These are phyloP conservation scores for Eupithecia vulgata DNA, from an alignment of 2,888 invertebrate species.

Conservation along the genomic window DNA sequence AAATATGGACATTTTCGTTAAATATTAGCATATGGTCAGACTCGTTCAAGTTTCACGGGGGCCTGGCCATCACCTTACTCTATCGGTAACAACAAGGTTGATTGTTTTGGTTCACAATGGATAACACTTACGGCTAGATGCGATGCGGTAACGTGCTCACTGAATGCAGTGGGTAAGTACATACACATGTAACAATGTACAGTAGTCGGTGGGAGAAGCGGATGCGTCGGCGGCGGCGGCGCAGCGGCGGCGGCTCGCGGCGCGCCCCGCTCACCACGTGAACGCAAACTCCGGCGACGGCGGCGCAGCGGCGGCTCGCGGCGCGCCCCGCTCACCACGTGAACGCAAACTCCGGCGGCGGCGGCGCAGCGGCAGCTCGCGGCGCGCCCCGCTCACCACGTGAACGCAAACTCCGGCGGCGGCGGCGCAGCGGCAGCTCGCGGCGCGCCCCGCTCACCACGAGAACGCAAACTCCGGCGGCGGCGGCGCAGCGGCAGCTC, in stretches of 20 bases:
- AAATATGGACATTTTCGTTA: neutral
- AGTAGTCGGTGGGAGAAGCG: conserved; percentile 22
- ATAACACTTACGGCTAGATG: conserved; percentile 40
- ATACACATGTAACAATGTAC: conserved; percentile 40
- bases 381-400: conserved; percentile 61
- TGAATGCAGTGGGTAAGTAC: conserved; percentile 27
- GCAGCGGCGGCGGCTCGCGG: conserved; percentile 31
- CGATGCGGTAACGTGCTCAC: conserved; percentile 24
- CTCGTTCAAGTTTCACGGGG: neutral
- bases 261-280: conserved; percentile 66
- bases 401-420: conserved; percentile 79
- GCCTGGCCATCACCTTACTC: neutral
- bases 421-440: conserved; percentile 62
- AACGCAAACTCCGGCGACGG: conserved; percentile 78
- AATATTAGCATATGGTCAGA: neutral
- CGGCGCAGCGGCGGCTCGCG: conserved; percentile 59
- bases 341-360: conserved; percentile 78
- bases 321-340: conserved; percentile 64
- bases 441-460: conserved; percentile 58
- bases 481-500: conserved; percentile 66
- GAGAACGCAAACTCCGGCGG: conserved; percentile 79
- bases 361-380: conserved; percentile 60
- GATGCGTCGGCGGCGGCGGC: conserved; percentile 29
- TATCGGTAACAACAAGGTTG: conserved; percentile 15
- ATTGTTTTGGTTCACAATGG: conserved; percentile 31